Conservation (phyloP, 2,888 invertebrate species). For the Tipula lateralis region DNA sequence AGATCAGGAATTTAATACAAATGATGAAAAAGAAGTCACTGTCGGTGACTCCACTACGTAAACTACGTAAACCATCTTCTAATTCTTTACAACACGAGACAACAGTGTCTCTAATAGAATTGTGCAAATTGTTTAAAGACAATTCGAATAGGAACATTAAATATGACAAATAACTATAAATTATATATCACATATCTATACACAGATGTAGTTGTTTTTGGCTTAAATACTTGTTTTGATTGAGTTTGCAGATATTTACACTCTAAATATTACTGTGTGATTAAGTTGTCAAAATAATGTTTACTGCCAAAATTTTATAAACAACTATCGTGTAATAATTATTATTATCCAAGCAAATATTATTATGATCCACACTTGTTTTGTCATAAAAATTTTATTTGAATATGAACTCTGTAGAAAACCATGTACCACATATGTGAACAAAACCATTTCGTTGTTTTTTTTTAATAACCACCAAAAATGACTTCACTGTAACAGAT, state of each 20-base stretch:
- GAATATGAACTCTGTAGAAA: neutral
- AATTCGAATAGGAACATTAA: no score
- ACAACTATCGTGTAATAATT: neutral
- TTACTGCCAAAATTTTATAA: neutral
- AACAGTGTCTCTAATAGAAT: no score
- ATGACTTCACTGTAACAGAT: neutral
- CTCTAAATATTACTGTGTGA: neutral
- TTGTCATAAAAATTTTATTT: neutral
- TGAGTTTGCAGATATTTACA: neutral
- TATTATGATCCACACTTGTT: neutral
- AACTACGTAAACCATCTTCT: no score
- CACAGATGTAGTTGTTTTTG: no score
- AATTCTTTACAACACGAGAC: no score
- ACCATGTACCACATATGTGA: neutral
- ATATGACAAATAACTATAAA: no score
- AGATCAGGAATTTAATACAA: no score
- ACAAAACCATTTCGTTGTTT: neutral
- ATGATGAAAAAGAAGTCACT: no score
- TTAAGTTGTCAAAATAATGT: neutral
- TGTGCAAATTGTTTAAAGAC: no score
- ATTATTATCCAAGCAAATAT: neutral
- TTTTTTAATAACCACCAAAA: neutral
- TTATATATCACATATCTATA: no score
- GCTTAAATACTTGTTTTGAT: neutral
- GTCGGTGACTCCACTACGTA: no score